phyloP scores from a whole-genome alignment of 2,888 invertebrate species.

The Lasioglossum figueresi region DNA sequence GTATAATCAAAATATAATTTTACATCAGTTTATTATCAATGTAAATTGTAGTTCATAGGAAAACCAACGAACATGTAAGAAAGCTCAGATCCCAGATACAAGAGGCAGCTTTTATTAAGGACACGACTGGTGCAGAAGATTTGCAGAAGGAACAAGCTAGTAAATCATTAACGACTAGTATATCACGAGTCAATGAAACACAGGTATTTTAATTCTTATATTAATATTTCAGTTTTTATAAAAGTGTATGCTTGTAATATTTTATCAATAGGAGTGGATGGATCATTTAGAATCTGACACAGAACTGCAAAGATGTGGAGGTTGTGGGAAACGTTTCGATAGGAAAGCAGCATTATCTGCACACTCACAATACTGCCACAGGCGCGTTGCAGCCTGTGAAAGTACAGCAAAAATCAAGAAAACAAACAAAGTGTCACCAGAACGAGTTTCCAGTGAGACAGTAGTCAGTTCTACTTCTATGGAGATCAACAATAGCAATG shows the following conservation, averaged over 20 bases:
- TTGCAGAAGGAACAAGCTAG: slow-evolving; percentile 34
- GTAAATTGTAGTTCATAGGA: slow-evolving; percentile 84
- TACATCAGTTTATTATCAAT: neutral
- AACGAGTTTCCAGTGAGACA: slow-evolving; percentile 12
- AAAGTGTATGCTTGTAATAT: neutral
- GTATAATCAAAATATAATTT: slow-evolving; percentile 24
- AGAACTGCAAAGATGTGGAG: slow-evolving; percentile 87
- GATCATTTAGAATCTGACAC: slow-evolving; percentile 88
- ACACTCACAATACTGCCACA: slow-evolving; percentile 88
- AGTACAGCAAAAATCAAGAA: slow-evolving; percentile 41
- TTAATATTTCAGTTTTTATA: neutral
- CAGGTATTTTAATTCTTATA: slow-evolving; percentile 41
- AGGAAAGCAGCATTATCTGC: slow-evolving; percentile 89
- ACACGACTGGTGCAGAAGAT: slow-evolving; percentile 86
- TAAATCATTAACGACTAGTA: slow-evolving; percentile 18
- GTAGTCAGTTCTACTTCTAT: slow-evolving; percentile 6
- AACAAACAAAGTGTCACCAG: slow-evolving; percentile 17
- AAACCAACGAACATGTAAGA: slow-evolving; percentile 89
- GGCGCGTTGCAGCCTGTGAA: slow-evolving; percentile 50
- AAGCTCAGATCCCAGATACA: slow-evolving; percentile 88
- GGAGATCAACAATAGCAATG: slow-evolving; percentile 23
- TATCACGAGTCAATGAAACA: slow-evolving; percentile 40
- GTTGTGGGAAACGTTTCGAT: slow-evolving; percentile 90
- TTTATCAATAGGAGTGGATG: slow-evolving; percentile 85
- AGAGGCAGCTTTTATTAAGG: slow-evolving; percentile 87